Base-by-base conservation (phyloP, 2,797 vertebrate genomes). In the Mallotus villosus region DNA sequence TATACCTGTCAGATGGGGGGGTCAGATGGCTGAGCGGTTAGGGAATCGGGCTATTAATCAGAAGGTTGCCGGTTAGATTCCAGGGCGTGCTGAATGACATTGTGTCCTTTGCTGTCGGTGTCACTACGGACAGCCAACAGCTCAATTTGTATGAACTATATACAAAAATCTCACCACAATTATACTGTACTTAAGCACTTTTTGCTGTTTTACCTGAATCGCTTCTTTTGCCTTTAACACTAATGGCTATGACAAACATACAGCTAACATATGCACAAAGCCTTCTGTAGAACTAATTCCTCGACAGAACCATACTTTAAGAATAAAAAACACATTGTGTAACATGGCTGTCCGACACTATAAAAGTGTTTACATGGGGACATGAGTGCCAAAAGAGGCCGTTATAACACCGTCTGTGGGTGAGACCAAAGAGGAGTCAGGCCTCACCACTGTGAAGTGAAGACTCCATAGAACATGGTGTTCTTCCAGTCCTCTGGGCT, bases 391-490 rank as follows among this genome's bases (percentile, higher is more conserved):
- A 17, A 55, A 17, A n/a, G 17, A 55, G 17, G 16, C 51, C 4
- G 5, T 17, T 55, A 17, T n/a, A 55, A 55, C 51, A 5, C 51
- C 1, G 51, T 55, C 41, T 46, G 41, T 14, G 41, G 41, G 12
- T 8, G 2, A 46, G 32, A 8, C 5, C 32, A 17, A 14, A 51
- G 51, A 17, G 51, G 19, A 55, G 51, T 11, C 57, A 59, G 14
- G 53, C 6, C 93, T 89, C 84, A 99, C 97, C 97, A 99, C 83
- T 99, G 97, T 0, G 97, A 97, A 0, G 96, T 97, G 88, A 99
- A 99, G 79, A 98, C 96, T 8, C 97, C 97, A 0, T 97, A 99
- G 91, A 99, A 99, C 69, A 95, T 82, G 0, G 95, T 96, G 70
- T 90, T 89, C 63, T 73, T 92, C 97, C 97, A 96, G 86, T 79